phyloP scores from a whole-genome alignment of 2,888 invertebrate genomes.

The Lordiphosa andalusiaca region DNA sequence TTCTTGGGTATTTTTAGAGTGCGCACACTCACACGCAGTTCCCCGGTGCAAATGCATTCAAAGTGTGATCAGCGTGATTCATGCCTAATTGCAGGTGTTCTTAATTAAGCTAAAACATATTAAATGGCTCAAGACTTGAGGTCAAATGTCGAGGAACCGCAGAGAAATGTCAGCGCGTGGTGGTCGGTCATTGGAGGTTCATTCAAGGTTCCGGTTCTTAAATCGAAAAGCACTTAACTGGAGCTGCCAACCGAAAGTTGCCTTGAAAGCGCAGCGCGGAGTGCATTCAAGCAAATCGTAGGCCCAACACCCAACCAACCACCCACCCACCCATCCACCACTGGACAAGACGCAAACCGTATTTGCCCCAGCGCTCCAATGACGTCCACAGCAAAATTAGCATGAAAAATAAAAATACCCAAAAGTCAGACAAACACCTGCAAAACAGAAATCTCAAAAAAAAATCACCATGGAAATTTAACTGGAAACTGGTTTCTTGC shows the following conservation, averaged over 20 bases:
- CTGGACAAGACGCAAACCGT: too few species aligned
- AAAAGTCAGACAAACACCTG: constrained; percentile 29
- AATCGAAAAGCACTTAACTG: constrained; percentile 25
- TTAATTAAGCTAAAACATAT: not conserved
- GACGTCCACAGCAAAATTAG: constrained; percentile 27
- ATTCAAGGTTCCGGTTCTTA: constrained; percentile 38
- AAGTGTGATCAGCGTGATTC: constrained; percentile 1
- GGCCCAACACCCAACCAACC: constrained; percentile 6
- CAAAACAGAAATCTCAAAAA: constrained; percentile 19
- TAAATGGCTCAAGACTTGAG: constrained; percentile 9
- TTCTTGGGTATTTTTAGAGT: too few species aligned
- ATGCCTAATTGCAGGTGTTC: constrained; percentile 7
- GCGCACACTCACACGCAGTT: too few species aligned
- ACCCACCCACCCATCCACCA: constrained; percentile 5
- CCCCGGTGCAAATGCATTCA: too few species aligned
- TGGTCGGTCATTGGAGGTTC: constrained; percentile 1
- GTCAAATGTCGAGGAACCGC: constrained; percentile 33
- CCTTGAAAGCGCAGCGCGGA: constrained; percentile 27
- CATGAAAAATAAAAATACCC: constrained; percentile 17
- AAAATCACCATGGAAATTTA: constrained; percentile 22
- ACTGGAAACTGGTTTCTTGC: constrained; percentile 27
- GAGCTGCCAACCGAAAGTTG: constrained; percentile 33
- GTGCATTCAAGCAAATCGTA: constrained; percentile 34
- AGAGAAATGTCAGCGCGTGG: constrained; percentile 9
- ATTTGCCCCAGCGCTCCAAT: constrained; percentile 2